Evolutionary conservation across 1,140 invertebrate species (phyloP).

Genomic region (Cotesia typhae): DNA sequence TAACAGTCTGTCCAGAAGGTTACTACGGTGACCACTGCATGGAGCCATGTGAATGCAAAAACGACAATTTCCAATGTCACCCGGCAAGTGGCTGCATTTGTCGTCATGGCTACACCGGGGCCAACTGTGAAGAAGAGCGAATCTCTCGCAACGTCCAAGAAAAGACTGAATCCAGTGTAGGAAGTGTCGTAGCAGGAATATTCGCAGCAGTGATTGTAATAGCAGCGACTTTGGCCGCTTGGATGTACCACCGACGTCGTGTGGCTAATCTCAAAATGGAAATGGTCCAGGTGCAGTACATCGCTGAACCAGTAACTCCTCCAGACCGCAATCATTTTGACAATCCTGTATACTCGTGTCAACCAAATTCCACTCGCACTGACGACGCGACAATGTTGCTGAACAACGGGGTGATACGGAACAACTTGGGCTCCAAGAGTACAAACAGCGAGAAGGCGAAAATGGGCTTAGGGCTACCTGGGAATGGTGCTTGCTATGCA

Average conservation of each 20-base stretch:
- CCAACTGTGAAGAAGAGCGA: constrained; percentile 65
- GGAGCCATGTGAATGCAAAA: constrained; percentile 78
- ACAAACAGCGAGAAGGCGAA: constrained; percentile 56
- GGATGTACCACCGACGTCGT: constrained; percentile 80
- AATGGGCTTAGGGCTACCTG: constrained; percentile 40
- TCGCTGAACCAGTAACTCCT: constrained; percentile 74
- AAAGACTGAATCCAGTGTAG: constrained; percentile 54
- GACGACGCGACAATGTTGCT: constrained; percentile 61
- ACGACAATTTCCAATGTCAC: constrained; percentile 80
- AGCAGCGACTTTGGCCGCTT: constrained; percentile 70
- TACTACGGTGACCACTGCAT: constrained; percentile 91
- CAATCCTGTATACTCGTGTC: constrained; percentile 89
- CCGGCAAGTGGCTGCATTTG: constrained; percentile 83
- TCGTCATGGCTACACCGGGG: constrained; percentile 77
- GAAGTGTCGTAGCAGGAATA: constrained; percentile 73
- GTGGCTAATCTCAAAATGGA: constrained; percentile 84
- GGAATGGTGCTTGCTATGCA: not conserved
- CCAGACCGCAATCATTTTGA: constrained; percentile 89
- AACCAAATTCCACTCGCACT: constrained; percentile 53
- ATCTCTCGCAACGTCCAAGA: constrained; percentile 56
- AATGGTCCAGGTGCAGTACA: constrained; percentile 88
- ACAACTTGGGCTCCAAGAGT: constrained; percentile 73
- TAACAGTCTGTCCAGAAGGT: constrained; percentile 86
- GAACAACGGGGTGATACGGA: constrained; percentile 71
- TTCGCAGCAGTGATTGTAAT: constrained; percentile 75